Conservation (phyloP, 1,140 invertebrate genomes). For the Phenacoccus solenopsis region DNA sequence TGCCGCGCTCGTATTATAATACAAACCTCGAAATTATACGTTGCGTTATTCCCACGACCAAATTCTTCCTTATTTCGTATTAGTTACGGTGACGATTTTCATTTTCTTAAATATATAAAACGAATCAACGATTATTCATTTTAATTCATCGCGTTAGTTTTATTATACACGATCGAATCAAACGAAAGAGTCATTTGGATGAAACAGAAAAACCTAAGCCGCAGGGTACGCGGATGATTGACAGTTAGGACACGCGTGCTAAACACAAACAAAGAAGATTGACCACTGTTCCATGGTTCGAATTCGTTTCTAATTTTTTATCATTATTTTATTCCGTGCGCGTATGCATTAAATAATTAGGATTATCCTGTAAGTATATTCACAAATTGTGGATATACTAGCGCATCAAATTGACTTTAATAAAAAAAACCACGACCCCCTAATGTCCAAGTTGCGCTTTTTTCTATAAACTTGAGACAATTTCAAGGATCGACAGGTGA, state of each 20-base stretch:
- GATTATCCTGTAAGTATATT: conserved; percentile 18
- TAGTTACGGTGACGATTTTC: conserved; percentile 15
- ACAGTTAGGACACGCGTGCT: conserved; percentile 15
- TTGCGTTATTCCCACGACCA: too few relatives aligned
- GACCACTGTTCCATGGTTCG: conserved; percentile 5
- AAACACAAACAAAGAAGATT: conserved; percentile 12
- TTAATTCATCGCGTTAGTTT: background rate
- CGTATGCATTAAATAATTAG: conserved; percentile 14
- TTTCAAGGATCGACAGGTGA: background rate
- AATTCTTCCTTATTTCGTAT: too few relatives aligned
- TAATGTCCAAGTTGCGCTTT: background rate
- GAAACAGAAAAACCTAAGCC: background rate
- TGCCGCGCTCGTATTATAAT: too few relatives aligned
- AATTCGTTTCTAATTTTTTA: background rate
- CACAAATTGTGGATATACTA: conserved; percentile 1
- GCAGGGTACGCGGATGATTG: background rate
- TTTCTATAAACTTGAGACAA: background rate
- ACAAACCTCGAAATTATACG: too few relatives aligned
- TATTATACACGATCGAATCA: conserved; percentile 1
- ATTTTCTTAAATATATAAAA: conserved; percentile 9
- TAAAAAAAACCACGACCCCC: background rate
- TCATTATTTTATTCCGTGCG: background rate
- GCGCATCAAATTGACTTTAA: conserved; percentile 11
- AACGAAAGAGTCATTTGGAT: background rate
- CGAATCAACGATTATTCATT: conserved; percentile 8